Evolutionary conservation across 2,113 vertebrate species (phyloP).

Genomic region (Carlito syrichta): DNA sequence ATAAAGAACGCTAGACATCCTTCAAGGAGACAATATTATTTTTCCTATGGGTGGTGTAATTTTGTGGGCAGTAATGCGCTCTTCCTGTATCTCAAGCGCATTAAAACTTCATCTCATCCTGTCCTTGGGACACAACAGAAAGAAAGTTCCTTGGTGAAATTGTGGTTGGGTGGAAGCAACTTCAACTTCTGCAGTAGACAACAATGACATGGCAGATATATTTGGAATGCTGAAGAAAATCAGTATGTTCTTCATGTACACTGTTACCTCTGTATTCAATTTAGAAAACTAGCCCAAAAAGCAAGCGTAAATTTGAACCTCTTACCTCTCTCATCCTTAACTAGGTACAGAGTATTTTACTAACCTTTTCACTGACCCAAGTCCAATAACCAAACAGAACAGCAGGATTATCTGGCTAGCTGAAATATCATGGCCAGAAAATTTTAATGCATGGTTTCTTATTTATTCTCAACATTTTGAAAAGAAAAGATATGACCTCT

Average conservation of each 20-base stretch:
- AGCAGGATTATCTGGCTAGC: background rate
- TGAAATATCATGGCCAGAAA: background rate
- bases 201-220: background rate
- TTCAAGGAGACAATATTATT: background rate
- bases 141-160: background rate
- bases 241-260: background rate
- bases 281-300: background rate
- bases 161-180: background rate
- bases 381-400: background rate
- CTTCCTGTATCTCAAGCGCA: background rate
- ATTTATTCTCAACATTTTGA: background rate
- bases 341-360: background rate
- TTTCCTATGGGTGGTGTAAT: background rate
- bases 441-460: background rate
- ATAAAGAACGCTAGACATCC: background rate
- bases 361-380: background rate
- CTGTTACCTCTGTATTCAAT: background rate
- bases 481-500: background rate
- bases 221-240: background rate
- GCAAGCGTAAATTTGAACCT: background rate
- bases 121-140: background rate
- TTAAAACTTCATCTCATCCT: background rate
- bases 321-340: background rate
- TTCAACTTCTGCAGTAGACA: background rate
- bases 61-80: background rate